Conservation (phyloP, 1,140 invertebrate species). For the Myzus persicae region DNA sequence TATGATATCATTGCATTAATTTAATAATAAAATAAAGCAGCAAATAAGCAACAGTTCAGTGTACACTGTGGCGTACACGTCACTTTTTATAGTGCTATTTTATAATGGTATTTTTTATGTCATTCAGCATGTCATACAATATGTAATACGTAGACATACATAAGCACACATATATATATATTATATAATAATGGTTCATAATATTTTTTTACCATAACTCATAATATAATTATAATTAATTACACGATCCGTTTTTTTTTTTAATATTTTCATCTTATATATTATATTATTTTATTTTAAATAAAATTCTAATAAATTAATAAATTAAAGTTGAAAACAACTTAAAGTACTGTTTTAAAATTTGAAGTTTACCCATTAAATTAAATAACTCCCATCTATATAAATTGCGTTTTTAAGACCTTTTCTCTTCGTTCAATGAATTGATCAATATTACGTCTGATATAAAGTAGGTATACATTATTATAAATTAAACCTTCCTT, state of each 20-base stretch:
- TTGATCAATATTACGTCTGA: background rate
- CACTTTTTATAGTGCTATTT: background rate
- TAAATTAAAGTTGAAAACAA: background rate
- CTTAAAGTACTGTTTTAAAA: background rate
- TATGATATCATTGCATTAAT: background rate
- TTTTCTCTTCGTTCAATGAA: background rate
- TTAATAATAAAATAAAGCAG: background rate
- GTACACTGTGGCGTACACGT: background rate
- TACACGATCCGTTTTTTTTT: background rate
- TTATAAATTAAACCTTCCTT: background rate
- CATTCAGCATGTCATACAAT: background rate
- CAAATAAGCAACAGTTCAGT: background rate
- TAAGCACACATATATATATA: background rate
- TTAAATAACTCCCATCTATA: background rate
- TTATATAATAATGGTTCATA: background rate
- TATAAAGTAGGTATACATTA: background rate
- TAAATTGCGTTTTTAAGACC: background rate
- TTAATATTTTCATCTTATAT: background rate
- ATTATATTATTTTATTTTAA: background rate
- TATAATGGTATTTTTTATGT: background rate
- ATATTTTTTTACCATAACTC: background rate
- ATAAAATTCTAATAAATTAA: background rate
- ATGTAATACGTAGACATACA: background rate
- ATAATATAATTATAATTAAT: conserved; percentile 14
- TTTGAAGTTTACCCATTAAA: background rate